A percentile compares a stretch with the other conserved stretches of the same genome.
Conservation (phyloP, 2,113 vertebrate genomes). For the Spea multiplicata region DNA sequence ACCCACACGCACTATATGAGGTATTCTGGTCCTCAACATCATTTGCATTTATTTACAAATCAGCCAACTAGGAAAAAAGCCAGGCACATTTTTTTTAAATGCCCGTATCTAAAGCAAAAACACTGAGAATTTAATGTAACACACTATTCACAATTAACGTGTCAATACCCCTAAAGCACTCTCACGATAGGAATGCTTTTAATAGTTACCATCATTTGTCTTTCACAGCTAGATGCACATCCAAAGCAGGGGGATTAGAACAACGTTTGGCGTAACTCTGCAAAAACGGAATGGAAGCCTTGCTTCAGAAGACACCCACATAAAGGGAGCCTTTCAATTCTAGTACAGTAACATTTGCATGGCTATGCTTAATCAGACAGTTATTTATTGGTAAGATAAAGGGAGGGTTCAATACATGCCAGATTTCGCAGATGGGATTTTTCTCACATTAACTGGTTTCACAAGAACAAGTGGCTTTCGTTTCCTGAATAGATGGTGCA, state of each 20-base stretch:
- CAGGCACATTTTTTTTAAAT: too few species aligned
- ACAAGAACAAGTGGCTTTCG: conserved; percentile 39
- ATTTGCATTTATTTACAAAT: too few species aligned
- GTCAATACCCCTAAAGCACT: conserved; percentile 30
- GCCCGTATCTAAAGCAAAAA: background rate
- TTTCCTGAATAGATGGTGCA: conserved; percentile 14
- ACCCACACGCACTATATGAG: too few species aligned
- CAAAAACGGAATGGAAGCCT: conserved; percentile 48
- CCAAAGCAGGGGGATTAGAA: conserved; percentile 51
- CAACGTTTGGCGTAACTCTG: conserved; percentile 45
- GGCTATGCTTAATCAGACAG: conserved; percentile 59
- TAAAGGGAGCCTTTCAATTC: conserved; percentile 58
- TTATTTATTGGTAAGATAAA: conserved; percentile 63
- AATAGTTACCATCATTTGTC: conserved; percentile 55
- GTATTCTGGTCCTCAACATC: too few species aligned
- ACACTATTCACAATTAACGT: conserved; percentile 43
- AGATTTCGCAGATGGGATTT: conserved; percentile 62
- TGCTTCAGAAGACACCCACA: conserved; percentile 53
- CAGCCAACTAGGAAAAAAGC: too few species aligned
- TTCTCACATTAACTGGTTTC: conserved; percentile 47
- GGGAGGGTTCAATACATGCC: conserved; percentile 51
- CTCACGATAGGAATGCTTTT: conserved; percentile 49
- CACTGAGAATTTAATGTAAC: conserved; percentile 26
- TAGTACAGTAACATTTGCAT: conserved; percentile 63
- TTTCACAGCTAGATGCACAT: conserved; percentile 59